Base-by-base conservation (phyloP, 2,888 invertebrate genomes). In the Oegoconia quadripuncta region DNA sequence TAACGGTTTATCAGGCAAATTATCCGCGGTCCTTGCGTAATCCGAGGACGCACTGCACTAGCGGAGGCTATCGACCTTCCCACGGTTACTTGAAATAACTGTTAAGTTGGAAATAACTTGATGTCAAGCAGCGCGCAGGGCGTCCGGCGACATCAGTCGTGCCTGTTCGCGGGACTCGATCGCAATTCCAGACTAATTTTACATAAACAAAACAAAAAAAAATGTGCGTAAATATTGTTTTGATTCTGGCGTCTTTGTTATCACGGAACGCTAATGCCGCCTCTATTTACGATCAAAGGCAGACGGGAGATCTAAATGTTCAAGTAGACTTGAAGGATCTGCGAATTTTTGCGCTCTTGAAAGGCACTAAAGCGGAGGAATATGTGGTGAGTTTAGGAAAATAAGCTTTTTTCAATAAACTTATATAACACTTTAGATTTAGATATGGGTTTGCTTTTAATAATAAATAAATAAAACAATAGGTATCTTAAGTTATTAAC, bases 321-420 rank as follows among this genome's bases (percentile, higher is more conserved):
- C 93, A 93, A 64, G 87, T 95, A 46, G 93, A 93, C 72, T 80
- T 95, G 48, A 95, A 94, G 78, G 93, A 95, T 74, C 88, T 95
- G 47, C 90, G 93, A 60, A 90, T 95, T 55, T 88, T 95, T 55
- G 93, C 93, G 5, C 66, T 93, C 22, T 62, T 93, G 46, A 90
- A 90, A 53, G 90, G 90, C 25, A 88, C 89, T 25, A 76, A 89
- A 53, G n/a, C n/a, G n/a, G 91, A 90, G 44, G 90, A 90, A 58
- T 89, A 91, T 61, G 89, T 89, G 89, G 92, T 80, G 52, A 75
- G 78, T 58, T 40, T 27, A 25, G 5, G 2, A 22, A 33, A 17
- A 34, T n/a, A n/a, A n/a, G n/a, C n/a, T n/a, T n/a, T 3, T 22
- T 22, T 4, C 22, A 22, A 22, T 22, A 2, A 4, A 3, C 22